Evolutionary conservation across 2,797 vertebrate genomes (phyloP), one percentile per base, ranked within the genome.

Genomic region (Pipistrellus kuhlii): DNA sequence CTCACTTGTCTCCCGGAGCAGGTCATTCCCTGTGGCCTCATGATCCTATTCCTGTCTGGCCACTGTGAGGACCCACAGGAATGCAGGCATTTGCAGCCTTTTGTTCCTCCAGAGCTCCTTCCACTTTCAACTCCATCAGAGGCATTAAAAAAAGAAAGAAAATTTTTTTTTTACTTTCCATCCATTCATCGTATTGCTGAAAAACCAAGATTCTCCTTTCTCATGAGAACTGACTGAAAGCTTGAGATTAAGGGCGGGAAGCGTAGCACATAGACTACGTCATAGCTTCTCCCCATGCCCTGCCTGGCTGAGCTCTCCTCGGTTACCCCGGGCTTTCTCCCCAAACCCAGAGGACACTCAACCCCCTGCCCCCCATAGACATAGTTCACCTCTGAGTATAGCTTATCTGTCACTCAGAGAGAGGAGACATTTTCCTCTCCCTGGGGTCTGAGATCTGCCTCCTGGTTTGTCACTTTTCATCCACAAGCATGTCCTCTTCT

Each of bases 341-440:
- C 6, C 3, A 30, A 1, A 44, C 14, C 38, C 38, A 38, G 1
- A 30, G 15, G 25, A 72, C 18, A 0, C 21, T 59, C 46, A 44
- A 7, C 17, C 8, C 2, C 0, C 30, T 8, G 27, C 6, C 11
- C 13, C 21, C 12, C 23, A 0, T 2, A 4, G 41, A 25, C 71
- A 80, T 62, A 44, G 44, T 44, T 44, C 35, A 48, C 35, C 35
- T 27, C 13, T 18, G 21, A 62, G 35, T 25, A 14, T 53, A 53
- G 9, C 5, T 85, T 32, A 62, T 7, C 1, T 66, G 48, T 57
- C 71, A 23, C 5, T 6, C 30, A 57, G 3, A 23, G n/a, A 82
- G 1, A 82, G 3, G 25, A 69, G 13, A 15, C 75, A n/a, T 3
- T 3, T 73, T 94, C 75, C 21, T 82, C 32, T 83, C 30, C 21